Percentiles rank a stretch among this genome's conserved stretches.
Evolutionary conservation across 2,113 vertebrate species (phyloP).

Genomic region (Rissa tridactyla): DNA sequence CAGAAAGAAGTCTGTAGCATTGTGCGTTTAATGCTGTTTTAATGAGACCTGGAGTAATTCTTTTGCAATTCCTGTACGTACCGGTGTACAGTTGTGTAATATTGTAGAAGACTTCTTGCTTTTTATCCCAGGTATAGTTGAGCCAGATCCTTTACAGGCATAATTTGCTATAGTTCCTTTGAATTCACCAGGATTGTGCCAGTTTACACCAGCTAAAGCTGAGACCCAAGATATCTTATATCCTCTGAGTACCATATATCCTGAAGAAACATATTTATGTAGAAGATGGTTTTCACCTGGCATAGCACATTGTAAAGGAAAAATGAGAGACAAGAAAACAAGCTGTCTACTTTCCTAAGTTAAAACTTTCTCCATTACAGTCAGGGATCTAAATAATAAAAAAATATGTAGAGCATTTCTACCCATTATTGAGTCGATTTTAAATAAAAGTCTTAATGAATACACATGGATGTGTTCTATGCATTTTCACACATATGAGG

Average conservation of each 20-base stretch:
- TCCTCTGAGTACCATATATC: not conserved
- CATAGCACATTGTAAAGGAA: not conserved
- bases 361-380: not conserved
- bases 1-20: not conserved
- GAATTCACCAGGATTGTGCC: not conserved
- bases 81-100: not conserved
- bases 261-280: not conserved
- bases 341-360: not conserved
- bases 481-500: not conserved
- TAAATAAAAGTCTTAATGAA: slow-evolving; percentile 1
- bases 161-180: not conserved
- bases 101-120: not conserved
- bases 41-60: not conserved
- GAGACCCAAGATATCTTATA: not conserved
- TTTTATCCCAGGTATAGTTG: not conserved
- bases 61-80: not conserved
- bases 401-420: not conserved
- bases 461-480: not conserved
- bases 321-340: not conserved
- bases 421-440: not conserved
- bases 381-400: not conserved
- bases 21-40: not conserved
- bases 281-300: not conserved
- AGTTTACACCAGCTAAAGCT: not conserved
- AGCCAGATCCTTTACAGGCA: not conserved